These are phyloP conservation scores for Pristionchus maxplancki DNA, from an alignment of 2,888 invertebrate genomes.

Conservation along the genomic window DNA sequence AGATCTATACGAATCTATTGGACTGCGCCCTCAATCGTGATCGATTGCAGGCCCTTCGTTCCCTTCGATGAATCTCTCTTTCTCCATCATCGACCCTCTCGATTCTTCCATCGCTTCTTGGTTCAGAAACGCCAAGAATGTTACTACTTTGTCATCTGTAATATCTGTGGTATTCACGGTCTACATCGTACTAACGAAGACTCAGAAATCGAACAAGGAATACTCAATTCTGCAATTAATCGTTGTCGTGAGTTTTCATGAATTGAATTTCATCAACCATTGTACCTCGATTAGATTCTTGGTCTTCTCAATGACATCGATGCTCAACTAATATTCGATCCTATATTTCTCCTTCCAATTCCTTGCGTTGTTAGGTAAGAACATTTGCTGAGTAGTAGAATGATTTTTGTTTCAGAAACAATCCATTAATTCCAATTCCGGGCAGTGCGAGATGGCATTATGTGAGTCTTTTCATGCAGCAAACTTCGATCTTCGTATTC, in stretches of 20 bases:
- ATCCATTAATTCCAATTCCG: not conserved
- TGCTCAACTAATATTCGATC: not conserved
- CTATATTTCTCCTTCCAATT: not conserved
- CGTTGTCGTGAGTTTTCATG: not conserved
- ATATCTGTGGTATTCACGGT: not conserved
- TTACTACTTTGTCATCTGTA: not conserved
- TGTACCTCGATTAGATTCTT: too few species aligned
- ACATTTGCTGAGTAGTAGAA: too few species aligned
- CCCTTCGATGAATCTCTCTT: not conserved
- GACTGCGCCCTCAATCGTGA: too few species aligned
- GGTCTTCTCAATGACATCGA: not conserved
- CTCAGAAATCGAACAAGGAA: not conserved
- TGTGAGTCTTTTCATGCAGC: too few species aligned
- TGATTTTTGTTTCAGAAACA: not conserved
- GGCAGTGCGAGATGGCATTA: not conserved
- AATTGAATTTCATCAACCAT: too few species aligned
- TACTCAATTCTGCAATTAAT: slow-evolving; percentile 10
- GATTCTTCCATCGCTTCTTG: not conserved
- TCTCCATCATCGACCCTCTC: not conserved
- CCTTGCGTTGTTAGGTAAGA: not conserved
- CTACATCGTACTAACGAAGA: not conserved
- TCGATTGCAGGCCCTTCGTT: too few species aligned
- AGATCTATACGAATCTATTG: too few species aligned
- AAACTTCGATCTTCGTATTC: too few species aligned
- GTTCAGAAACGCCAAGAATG: not conserved